These are phyloP conservation scores for Oligia latruncula DNA, from an alignment of 2,888 invertebrate species.

Conservation along the genomic window DNA sequence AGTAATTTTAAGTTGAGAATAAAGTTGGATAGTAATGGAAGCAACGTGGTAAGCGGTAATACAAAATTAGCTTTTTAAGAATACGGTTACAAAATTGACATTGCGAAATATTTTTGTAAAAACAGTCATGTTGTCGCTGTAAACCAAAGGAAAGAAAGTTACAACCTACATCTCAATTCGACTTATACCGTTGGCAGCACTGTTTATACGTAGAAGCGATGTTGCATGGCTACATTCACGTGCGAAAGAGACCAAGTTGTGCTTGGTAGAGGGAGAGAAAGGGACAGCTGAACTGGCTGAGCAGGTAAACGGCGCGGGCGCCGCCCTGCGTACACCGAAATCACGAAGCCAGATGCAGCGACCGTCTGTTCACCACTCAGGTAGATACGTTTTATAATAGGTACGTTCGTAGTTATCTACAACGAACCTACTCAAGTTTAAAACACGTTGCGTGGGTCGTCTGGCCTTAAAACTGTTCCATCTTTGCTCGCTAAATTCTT, in stretches of 20 bases:
- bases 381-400: conserved; percentile 58
- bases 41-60: conserved; percentile 22
- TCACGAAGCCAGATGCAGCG: conserved; percentile 80
- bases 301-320: conserved; percentile 77
- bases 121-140: conserved; percentile 35
- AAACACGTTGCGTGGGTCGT: conserved; percentile 56
- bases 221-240: conserved; percentile 73
- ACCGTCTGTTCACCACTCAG: conserved; percentile 69
- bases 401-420: conserved; percentile 40
- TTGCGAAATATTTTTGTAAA: conserved; percentile 28
- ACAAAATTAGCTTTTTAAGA: conserved; percentile 5
- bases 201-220: conserved; percentile 67
- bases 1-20: conserved; percentile 14
- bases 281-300: conserved; percentile 77
- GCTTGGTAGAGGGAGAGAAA: conserved; percentile 64
- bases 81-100: conserved; percentile 8
- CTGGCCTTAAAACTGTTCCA: conserved; percentile 53
- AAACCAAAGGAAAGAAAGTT: conserved; percentile 59
- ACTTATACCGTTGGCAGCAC: conserved; percentile 66
- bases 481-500: conserved; percentile 44
- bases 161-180: conserved; percentile 66
- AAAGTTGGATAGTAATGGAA: conserved; percentile 32
- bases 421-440: conserved; percentile 52
- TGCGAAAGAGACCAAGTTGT: conserved; percentile 63
- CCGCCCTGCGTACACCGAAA: conserved; percentile 75